Evolutionary conservation across 2,797 vertebrate species (phyloP).

Genomic region (Poeciliopsis infans): DNA sequence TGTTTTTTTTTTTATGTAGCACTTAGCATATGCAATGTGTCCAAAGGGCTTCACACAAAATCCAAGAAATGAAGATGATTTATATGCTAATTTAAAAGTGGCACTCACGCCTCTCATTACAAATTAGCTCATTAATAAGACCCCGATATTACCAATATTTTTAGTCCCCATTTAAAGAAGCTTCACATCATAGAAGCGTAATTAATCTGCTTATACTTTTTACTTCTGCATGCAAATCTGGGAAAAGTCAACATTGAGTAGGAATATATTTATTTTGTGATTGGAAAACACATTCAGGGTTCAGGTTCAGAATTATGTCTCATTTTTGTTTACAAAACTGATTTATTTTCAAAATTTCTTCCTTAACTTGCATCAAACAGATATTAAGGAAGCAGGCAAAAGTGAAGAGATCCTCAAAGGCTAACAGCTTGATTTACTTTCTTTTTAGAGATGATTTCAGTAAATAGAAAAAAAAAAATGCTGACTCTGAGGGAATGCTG

Average conservation of each 20-base stretch:
- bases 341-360: neutral
- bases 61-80: neutral
- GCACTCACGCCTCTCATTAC: neutral
- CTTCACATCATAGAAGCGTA: neutral
- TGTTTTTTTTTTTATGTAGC: neutral
- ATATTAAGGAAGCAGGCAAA: neutral
- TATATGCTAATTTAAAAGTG: neutral
- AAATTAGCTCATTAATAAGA: neutral
- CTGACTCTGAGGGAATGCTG: neutral
- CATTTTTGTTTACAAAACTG: neutral
- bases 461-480: neutral
- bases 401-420: neutral
- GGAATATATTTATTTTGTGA: neutral
- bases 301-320: neutral
- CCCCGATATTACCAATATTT: neutral
- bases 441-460: neutral
- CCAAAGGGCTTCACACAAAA: neutral
- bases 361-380: neutral
- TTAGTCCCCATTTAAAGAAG: neutral
- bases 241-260: neutral
- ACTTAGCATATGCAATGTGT: neutral
- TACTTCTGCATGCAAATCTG: neutral
- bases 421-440: neutral
- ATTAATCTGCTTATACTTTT: neutral
- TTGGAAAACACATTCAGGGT: neutral